Evolutionary conservation across 2,888 invertebrate species (phyloP).

Genomic region (Digitonthophagus gazella): DNA sequence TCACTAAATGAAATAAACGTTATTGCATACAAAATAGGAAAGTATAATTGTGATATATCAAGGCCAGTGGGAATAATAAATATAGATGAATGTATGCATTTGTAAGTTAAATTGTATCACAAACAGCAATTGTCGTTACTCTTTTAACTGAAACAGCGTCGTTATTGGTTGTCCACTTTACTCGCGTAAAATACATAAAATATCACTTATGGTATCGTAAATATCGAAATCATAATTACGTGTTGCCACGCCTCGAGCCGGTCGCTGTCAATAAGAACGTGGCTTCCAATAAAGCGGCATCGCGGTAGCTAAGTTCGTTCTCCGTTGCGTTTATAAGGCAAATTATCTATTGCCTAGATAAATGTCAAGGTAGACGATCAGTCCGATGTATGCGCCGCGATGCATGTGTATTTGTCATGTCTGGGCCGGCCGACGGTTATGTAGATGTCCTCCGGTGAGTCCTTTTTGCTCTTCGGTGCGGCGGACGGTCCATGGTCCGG

Average conservation of each 20-base stretch:
- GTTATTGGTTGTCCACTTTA: neutral
- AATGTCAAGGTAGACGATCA: slow-evolving; percentile 8
- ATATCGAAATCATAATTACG: neutral
- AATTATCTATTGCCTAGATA: slow-evolving; percentile 12
- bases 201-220: neutral
- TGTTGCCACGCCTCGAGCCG: neutral
- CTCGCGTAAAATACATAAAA: neutral
- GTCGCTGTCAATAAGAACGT: neutral
- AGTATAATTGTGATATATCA: neutral
- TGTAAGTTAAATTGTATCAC: neutral
- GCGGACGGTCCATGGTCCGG: neutral
- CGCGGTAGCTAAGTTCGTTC: neutral
- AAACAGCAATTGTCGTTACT: neutral
- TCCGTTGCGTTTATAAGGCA: slow-evolving; percentile 2
- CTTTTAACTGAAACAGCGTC: neutral
- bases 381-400: slow-evolving; percentile 8
- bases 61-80: neutral
- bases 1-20: neutral
- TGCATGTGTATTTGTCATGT: slow-evolving; percentile 30
- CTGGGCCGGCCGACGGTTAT: slow-evolving; percentile 19
- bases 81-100: neutral
- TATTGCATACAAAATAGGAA: neutral
- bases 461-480: slow-evolving; percentile 5
- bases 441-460: slow-evolving; percentile 3
- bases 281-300: neutral